phyloP scores from a whole-genome alignment of 2,888 invertebrate species.

The Drosophila kokeensis region DNA sequence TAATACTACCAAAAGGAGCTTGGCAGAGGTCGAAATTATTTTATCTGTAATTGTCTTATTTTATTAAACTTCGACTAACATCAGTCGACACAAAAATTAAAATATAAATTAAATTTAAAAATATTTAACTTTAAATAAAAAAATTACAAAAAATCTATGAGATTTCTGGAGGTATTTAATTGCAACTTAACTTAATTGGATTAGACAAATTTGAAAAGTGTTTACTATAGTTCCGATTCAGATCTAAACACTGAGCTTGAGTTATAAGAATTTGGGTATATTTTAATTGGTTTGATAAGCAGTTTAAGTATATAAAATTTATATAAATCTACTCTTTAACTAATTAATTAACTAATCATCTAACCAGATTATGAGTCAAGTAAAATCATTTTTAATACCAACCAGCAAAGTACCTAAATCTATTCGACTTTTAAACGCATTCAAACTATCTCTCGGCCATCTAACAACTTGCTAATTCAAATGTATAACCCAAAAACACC shows the following conservation, averaged over 20 bases:
- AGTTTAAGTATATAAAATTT: background rate
- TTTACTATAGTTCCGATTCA: background rate
- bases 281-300: background rate
- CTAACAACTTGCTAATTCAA: slow-evolving; percentile 17
- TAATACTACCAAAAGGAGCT: background rate
- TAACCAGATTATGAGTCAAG: background rate
- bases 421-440: background rate
- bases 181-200: background rate
- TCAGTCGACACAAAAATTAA: background rate
- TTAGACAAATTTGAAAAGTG: background rate
- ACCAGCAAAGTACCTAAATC: background rate
- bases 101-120: background rate
- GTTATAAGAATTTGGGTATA: background rate
- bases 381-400: background rate
- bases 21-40: background rate
- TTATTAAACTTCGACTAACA: background rate
- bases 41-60: background rate
- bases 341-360: background rate
- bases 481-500: slow-evolving; percentile 8
- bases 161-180: background rate
- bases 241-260: background rate
- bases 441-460: slow-evolving; percentile 4
- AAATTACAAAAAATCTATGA: background rate
- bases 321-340: background rate
- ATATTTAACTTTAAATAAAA: background rate